Base-by-base conservation (phyloP, 1,140 invertebrate species). In the Lithobius niger region DNA sequence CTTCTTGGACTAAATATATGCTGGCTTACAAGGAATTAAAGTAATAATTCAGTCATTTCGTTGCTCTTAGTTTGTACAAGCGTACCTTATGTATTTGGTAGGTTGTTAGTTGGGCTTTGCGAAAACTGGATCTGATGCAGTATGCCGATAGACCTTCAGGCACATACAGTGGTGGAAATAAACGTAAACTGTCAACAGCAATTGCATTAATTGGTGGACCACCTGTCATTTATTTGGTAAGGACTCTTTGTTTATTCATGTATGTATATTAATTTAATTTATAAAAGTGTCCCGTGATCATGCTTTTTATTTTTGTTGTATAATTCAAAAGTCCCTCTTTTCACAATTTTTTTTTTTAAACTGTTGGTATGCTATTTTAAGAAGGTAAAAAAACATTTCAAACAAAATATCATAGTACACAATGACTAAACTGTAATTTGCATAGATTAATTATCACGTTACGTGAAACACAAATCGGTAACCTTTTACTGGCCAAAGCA, bases 121-220 rank as follows among this genome's bases (percentile, higher is more conserved):
- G 63, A 28, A 70, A 69, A 53, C 64, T 76, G 36, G 66, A 70
- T 25, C 61, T 74, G 15, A 54, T 59, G 6, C 54, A 59, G 21
- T 69, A 73, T 57, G 70, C 70, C 2, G 62, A 71, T 49, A 58
- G 66, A 56, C 60, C 60, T 3, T 61, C 62, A 48, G 64, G 64
- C 19, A 61, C 62, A 16, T 76, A 72, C 57, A 76, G 74, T 27
- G 75, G 75, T 22, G 75, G 75, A 26, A 76, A 74, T 58, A 76
- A 74, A 60, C 58, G 75, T 27, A 76, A 76, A 61, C 61, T 77
- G n/a, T 74, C 72, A 18, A 71, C 73, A 22, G 74, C 71, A 22
- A 70, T 77, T 18, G 71, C 75, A 13, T 61, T 77, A 3, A 71
- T 74, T 62, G 77, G 76, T 49, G 73, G 76, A 58, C 77, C 77